Evolutionary conservation across 2,113 vertebrate species (phyloP).

Genomic region (Xiphorhynchus elegans): DNA sequence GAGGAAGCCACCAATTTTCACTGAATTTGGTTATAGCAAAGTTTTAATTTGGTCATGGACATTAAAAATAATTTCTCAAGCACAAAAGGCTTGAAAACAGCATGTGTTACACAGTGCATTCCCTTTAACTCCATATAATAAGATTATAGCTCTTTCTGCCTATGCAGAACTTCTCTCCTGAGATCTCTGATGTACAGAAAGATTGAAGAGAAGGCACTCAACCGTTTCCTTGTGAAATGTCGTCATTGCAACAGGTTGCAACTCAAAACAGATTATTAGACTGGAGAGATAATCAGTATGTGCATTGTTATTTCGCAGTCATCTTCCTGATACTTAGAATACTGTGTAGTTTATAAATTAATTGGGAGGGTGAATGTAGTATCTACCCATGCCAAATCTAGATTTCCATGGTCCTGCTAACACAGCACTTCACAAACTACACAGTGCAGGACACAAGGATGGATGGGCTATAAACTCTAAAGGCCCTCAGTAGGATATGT

Average conservation of each 20-base stretch:
- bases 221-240: conserved; percentile 30
- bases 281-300: conserved; percentile 4
- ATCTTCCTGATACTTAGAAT: conserved; percentile 21
- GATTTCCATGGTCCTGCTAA: background rate
- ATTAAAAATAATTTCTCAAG: conserved; percentile 3
- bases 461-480: conserved; percentile 50
- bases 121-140: background rate
- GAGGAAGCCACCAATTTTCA: background rate
- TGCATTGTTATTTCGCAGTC: background rate
- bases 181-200: background rate
- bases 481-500: conserved; percentile 9
- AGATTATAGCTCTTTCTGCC: background rate
- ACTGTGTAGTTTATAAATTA: conserved; percentile 4
- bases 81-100: background rate
- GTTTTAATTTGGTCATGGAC: background rate
- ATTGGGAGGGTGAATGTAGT: background rate
- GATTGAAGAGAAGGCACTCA: background rate
- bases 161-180: background rate
- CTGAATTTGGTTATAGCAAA: background rate
- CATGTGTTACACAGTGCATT: background rate
- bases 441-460: background rate
- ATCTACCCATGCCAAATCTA: background rate
- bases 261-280: conserved; percentile 21
- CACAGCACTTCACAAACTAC: conserved; percentile 21
- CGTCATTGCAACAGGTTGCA: background rate